Conservation (phyloP, 2,888 invertebrate species). For the Amphipyra tragopoginis region DNA sequence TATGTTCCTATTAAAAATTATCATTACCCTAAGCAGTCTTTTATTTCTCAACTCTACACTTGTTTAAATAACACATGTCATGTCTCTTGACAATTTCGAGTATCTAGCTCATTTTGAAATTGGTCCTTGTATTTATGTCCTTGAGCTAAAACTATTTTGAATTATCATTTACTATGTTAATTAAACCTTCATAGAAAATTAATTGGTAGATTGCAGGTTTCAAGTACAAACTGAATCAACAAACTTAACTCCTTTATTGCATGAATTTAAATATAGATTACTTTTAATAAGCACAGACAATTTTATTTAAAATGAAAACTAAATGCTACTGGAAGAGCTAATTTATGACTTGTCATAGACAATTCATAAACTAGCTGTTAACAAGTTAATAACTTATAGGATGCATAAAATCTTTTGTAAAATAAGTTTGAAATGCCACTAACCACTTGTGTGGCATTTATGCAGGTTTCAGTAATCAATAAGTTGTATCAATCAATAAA, state of each 20-base stretch:
- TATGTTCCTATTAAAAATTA: too few species aligned
- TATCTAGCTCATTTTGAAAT: too few species aligned
- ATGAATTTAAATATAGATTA: too few species aligned
- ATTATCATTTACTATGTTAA: background rate
- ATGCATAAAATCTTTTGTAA: constrained; percentile 11
- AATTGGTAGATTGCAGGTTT: background rate
- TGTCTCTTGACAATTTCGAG: too few species aligned
- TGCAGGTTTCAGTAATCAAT: constrained; percentile 8
- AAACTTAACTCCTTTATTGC: too few species aligned
- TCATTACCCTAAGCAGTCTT: too few species aligned
- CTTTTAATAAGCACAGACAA: background rate
- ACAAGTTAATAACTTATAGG: constrained; percentile 4
- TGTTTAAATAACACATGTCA: too few species aligned
- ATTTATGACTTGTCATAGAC: constrained; percentile 7
- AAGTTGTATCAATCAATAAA: constrained; percentile 21
- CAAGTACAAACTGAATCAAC: too few species aligned
- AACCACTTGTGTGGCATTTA: constrained; percentile 1
- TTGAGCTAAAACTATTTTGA: background rate
- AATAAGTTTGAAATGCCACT: constrained; percentile 17
- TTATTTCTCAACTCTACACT: too few species aligned
- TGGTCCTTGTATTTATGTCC: background rate
- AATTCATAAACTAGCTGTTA: too few species aligned
- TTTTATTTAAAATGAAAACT: background rate
- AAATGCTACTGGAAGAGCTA: constrained; percentile 24
- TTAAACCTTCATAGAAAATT: background rate